These are phyloP conservation scores for Ceratothoa steindachneri DNA, from an alignment of 2,888 invertebrate species.

Conservation along the genomic window DNA sequence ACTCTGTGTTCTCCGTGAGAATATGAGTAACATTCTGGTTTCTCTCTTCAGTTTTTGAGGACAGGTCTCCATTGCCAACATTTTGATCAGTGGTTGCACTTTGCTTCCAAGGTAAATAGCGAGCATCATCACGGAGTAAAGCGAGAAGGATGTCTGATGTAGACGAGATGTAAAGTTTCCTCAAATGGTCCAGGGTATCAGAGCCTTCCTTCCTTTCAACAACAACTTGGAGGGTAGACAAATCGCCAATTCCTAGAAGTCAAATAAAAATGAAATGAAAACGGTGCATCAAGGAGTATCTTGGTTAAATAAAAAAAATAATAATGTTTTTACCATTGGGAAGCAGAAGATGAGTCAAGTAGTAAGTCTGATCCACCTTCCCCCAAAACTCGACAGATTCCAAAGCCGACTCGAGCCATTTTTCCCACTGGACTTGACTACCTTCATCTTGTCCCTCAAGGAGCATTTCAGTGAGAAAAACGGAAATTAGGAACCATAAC, in stretches of 20 bases:
- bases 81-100: too few relatives aligned
- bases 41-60: too few relatives aligned
- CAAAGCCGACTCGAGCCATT: slow-evolving; percentile 20
- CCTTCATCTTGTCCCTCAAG: not conserved
- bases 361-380: slow-evolving; percentile 29
- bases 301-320: too few relatives aligned
- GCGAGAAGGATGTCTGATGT: not conserved
- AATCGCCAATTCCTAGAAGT: not conserved
- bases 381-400: slow-evolving; percentile 23
- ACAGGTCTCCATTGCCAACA: too few relatives aligned
- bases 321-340: slow-evolving; percentile 34
- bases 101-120: not conserved
- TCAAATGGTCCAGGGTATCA: not conserved
- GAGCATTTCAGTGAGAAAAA: slow-evolving; percentile 18
- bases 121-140: not conserved
- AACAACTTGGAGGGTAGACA: not conserved
- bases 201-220: not conserved
- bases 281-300: too few relatives aligned
- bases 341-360: slow-evolving; percentile 32
- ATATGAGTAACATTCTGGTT: too few relatives aligned
- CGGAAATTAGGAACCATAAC: slow-evolving; percentile 31
- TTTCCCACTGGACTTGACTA: slow-evolving; percentile 10
- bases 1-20: too few relatives aligned
- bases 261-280: not conserved
- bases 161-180: not conserved